Evolutionary conservation across 2,888 invertebrate genomes (phyloP).

Genomic region (Quadriops clusia): DNA sequence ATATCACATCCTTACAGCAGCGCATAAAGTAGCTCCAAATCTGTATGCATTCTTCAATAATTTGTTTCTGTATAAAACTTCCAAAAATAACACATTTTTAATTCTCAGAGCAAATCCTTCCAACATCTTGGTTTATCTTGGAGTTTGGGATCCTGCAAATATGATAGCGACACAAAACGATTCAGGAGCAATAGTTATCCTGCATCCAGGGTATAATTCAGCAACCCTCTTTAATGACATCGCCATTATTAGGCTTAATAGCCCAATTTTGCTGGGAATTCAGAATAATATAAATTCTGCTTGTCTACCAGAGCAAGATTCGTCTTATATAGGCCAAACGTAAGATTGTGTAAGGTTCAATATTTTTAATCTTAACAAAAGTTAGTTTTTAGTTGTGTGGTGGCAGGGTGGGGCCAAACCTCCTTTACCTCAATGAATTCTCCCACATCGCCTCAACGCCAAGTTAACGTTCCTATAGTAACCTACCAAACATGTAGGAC

Average conservation of each 20-base stretch:
- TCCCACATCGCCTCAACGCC: slow-evolving; percentile 50
- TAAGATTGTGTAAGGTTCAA: slow-evolving; percentile 9
- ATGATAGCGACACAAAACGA: slow-evolving; percentile 14
- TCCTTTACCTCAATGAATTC: slow-evolving; percentile 43
- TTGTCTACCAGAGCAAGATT: slow-evolving; percentile 43
- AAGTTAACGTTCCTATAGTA: slow-evolving; percentile 64
- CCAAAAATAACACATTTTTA: too few relatives aligned
- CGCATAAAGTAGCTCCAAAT: slow-evolving; percentile 53
- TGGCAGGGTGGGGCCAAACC: slow-evolving; percentile 83
- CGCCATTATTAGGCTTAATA: slow-evolving; percentile 60
- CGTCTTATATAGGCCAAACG: slow-evolving; percentile 23
- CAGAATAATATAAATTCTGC: slow-evolving; percentile 48
- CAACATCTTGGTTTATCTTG: slow-evolving; percentile 18
- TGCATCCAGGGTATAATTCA: slow-evolving; percentile 54
- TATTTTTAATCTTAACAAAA: too few relatives aligned
- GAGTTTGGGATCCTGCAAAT: slow-evolving; percentile 17
- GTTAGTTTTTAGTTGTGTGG: slow-evolving; percentile 54
- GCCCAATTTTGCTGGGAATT: slow-evolving; percentile 30
- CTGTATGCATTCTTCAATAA: slow-evolving; percentile 41
- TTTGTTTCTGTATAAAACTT: too few relatives aligned
- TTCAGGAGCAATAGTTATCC: slow-evolving; percentile 20
- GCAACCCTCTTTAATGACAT: slow-evolving; percentile 69
- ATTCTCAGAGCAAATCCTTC: slow-evolving; percentile 15
- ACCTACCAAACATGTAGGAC: slow-evolving; percentile 38
- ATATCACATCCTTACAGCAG: slow-evolving; percentile 60